A percentile compares a stretch with the other conserved stretches of the same genome.
These are phyloP conservation scores for Wiebesia pumilae DNA, from an alignment of 1,140 invertebrate species.

Conservation along the genomic window DNA sequence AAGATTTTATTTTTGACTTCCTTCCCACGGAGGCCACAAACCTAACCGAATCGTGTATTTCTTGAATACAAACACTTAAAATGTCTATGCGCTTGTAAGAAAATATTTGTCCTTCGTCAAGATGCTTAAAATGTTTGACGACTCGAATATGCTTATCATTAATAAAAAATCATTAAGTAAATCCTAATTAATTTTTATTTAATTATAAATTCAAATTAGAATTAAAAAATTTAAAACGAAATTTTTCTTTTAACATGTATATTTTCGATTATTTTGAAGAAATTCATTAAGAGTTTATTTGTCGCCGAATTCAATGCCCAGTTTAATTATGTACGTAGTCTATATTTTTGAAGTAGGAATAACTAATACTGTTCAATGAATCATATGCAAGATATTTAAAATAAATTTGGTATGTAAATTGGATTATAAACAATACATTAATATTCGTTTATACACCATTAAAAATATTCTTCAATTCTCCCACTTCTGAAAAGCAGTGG, in stretches of 20 bases:
- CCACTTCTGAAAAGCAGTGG: background rate
- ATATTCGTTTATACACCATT: constrained; percentile 3
- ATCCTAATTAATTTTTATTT: background rate
- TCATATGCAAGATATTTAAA: background rate
- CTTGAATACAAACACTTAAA: constrained; percentile 57
- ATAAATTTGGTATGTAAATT: too few relatives aligned
- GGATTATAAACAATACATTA: background rate
- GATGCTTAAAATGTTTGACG: constrained; percentile 54
- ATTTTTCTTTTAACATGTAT: too few relatives aligned
- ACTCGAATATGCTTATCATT: constrained; percentile 30
- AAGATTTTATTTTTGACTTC: constrained; percentile 57
- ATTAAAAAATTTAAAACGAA: background rate
- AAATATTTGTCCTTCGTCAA: constrained; percentile 67
- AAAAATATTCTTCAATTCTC: background rate
- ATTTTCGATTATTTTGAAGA: background rate
- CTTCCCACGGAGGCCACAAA: constrained; percentile 65
- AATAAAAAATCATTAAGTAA: constrained; percentile 20
- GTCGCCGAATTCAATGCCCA: background rate
- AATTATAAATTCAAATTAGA: background rate
- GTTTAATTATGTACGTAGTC: too few relatives aligned
- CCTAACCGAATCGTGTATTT: background rate
- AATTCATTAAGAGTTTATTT: background rate
- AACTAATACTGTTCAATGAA: background rate
- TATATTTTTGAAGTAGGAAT: background rate
- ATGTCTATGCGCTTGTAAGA: constrained; percentile 67